Evolutionary conservation across 2,797 vertebrate genomes (phyloP).

Genomic region (Neosilurus mollespiculum): DNA sequence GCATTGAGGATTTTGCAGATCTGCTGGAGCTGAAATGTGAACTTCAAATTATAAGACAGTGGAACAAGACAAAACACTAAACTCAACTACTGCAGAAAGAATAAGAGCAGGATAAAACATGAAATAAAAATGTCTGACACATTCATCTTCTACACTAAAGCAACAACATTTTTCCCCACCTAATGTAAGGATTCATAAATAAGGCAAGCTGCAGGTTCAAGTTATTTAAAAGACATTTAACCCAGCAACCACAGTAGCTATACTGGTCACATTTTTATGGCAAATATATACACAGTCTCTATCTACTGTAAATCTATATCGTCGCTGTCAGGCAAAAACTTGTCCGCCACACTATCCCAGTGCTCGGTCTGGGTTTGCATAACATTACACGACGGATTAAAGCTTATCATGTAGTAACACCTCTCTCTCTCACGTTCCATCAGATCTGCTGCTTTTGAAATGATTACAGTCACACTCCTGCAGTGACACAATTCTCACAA

Average conservation of each 20-base stretch:
- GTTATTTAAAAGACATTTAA: not conserved
- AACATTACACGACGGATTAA: not conserved
- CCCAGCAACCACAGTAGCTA: not conserved
- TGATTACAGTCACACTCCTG: not conserved
- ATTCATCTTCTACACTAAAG: not conserved
- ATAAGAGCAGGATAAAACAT: not conserved
- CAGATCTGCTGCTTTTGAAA: not conserved
- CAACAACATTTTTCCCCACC: not conserved
- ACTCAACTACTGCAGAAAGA: not conserved
- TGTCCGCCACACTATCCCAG: not conserved
- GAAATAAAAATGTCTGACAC: not conserved
- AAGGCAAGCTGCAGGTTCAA: not conserved
- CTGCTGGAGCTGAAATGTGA: slow-evolving; percentile 81
- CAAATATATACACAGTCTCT: no score
- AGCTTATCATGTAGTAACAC: not conserved
- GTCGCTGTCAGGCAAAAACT: no score
- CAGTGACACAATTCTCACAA: not conserved
- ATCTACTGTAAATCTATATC: no score
- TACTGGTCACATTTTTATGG: not conserved
- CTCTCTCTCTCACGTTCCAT: no score
- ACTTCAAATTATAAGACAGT: not conserved
- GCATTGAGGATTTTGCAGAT: slow-evolving; percentile 92
- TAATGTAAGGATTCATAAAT: not conserved
- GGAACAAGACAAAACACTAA: not conserved
- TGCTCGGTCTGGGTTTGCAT: not conserved